phyloP scores from a whole-genome alignment of 2,797 vertebrate species.

The Emydoidea blandingii region DNA sequence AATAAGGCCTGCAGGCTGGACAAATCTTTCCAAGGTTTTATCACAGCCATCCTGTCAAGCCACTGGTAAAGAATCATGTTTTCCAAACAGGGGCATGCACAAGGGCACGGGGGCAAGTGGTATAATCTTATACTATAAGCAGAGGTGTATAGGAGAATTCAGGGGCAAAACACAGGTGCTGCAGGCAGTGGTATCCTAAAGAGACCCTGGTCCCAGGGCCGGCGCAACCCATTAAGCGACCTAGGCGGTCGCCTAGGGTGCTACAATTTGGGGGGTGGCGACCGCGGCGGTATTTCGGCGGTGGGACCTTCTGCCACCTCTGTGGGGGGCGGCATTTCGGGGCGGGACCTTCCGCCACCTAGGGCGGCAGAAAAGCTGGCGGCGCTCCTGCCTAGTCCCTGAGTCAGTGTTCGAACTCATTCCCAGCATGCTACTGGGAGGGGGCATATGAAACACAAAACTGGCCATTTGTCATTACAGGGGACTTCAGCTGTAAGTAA shows the following conservation, averaged over 20 bases:
- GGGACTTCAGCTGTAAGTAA: neutral
- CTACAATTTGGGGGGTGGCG: no score
- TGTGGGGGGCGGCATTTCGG: no score
- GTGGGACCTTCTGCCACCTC: no score
- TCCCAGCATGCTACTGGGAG: neutral
- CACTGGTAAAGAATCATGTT: slow-evolving; percentile 37
- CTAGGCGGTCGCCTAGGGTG: no score
- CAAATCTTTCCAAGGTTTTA: neutral
- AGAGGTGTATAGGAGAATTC: neutral
- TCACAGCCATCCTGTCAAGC: neutral
- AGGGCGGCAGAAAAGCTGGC: no score
- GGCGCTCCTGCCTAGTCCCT: no score
- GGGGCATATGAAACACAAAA: neutral
- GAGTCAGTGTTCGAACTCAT: neutral
- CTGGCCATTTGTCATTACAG: neutral
- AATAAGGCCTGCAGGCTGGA: slow-evolving; percentile 19
- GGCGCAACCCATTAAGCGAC: no score
- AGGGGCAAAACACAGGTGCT: no score
- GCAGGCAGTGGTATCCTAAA: no score
- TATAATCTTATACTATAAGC: neutral
- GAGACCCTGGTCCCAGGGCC: no score
- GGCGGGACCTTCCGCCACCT: no score
- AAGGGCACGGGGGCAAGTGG: neutral
- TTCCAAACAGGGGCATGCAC: neutral
- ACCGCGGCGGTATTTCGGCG: no score